Base-by-base conservation (phyloP, 1,140 invertebrate genomes). In the Solen grandis region DNA sequence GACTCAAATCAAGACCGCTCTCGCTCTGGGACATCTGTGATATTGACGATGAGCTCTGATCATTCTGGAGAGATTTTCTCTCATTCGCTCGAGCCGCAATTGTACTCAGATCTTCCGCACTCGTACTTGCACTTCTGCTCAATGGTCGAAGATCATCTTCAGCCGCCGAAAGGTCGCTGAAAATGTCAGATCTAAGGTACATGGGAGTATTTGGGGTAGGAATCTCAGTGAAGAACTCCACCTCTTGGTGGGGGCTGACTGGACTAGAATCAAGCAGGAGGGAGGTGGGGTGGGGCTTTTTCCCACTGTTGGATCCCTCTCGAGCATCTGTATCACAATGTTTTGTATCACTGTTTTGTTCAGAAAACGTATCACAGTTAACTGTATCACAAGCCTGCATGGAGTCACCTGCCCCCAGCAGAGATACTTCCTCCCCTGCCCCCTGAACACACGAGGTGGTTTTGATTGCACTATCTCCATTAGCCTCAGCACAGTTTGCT, bases 51-150 rank as follows among this genome's bases (percentile, higher is more conserved):
- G 19, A 50, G 46, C 73, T 76, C 5, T 16, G 14, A 25, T 76
- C 73, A 52, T 65, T 76, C 13, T 63, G 38, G 22, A 76, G 60
- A 5, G n/a, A 33, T 60, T 69, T 78, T 8, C 92, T 35, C 91
- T 86, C 60, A 1, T 90, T 55, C 52, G 78, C 54, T 73, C 86
- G 36, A 70, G 81, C 83, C 36, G 73, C 81, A 13, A 87, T 62
- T 2, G 76, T 68, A 66, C 83, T 88, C 27, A 91, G 68, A 83
- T 92, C 91, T 50, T 92, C 91, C 2, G 83, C 65, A 82, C 91
- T 92, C 2, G 90, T 81, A 74, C 85, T 91, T 27, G 89, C 88
- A 81, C 91, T 91, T 19, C 88, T 82, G 74, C 88, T 90, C 41
- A 82, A 66, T 25, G 78, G 50, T 25, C 50, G 38, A 38, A 75